A percentile compares a stretch with the other conserved stretches of the same genome.
Conservation (phyloP, 2,888 invertebrate species). For the Mythimna loreyi region DNA sequence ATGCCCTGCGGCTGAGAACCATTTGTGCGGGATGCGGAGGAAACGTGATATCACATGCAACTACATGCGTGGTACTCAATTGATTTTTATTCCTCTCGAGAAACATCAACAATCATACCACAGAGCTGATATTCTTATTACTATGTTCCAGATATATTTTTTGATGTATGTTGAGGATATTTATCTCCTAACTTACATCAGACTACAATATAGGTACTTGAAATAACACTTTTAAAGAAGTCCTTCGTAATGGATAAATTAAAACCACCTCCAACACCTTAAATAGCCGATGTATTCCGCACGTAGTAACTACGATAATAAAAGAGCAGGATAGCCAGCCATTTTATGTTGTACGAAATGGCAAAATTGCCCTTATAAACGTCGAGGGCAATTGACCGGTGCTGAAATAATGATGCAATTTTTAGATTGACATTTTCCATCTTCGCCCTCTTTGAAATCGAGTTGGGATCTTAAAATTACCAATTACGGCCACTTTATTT, state of each 20-base stretch:
- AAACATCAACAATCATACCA: not conserved
- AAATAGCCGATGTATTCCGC: slow-evolving; percentile 22
- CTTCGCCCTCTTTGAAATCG: slow-evolving; percentile 10
- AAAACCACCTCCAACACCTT: slow-evolving; percentile 24
- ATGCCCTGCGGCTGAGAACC: not conserved
- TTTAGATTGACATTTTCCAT: slow-evolving; percentile 26
- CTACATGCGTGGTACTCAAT: not conserved
- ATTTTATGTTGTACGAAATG: slow-evolving; percentile 14
- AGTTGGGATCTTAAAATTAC: slow-evolving; percentile 13
- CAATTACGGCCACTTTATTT: slow-evolving; percentile 11
- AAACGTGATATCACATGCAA: not conserved
- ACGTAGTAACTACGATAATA: slow-evolving; percentile 18
- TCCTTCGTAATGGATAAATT: slow-evolving; percentile 30
- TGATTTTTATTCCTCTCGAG: not conserved
- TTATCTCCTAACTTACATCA: slow-evolving; percentile 6
- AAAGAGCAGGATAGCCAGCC: slow-evolving; percentile 12
- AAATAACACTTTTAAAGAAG: not conserved
- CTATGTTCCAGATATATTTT: not conserved
- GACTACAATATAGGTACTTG: too few species aligned
- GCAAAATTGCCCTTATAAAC: slow-evolving; percentile 18
- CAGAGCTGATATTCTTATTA: not conserved
- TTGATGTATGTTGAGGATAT: not conserved
- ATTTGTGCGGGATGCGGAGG: slow-evolving; percentile 6
- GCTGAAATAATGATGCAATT: slow-evolving; percentile 17
- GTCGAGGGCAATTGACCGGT: slow-evolving; percentile 18